Conservation (phyloP, 2,797 vertebrate genomes). For the Onychomys torridus region DNA sequence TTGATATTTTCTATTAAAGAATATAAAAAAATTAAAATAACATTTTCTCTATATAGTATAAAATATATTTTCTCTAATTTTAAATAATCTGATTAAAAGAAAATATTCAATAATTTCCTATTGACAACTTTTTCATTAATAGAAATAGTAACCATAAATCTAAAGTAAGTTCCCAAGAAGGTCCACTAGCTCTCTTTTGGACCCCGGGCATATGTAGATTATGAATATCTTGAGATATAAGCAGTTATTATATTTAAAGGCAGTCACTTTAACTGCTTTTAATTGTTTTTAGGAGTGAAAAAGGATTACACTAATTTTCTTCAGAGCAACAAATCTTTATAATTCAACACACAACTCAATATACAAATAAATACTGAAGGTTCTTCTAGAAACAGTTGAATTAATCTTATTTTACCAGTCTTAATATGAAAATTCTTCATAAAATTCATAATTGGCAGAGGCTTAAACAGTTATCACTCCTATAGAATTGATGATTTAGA, state of each 20-base stretch:
- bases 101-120: constrained; percentile 25
- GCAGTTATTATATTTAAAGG: neutral
- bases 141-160: neutral
- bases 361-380: constrained; percentile 67
- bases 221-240: neutral
- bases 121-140: neutral
- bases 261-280: neutral
- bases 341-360: neutral
- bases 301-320: constrained; percentile 32
- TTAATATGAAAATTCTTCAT: neutral
- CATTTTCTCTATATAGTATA: neutral
- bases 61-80: neutral
- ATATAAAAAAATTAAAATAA: neutral
- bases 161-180: neutral
- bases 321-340: neutral
- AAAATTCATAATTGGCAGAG: neutral
- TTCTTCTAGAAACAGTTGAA: constrained; percentile 63
- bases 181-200: neutral
- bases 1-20: constrained; percentile 8
- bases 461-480: constrained; percentile 44
- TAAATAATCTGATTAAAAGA: neutral
- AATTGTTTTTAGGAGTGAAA: neutral
- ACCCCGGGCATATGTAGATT: neutral
- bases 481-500: neutral
- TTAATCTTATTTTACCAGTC: constrained; percentile 4